Evolutionary conservation across 2,797 vertebrate species (phyloP).

Genomic region (Eulemur mongoz): DNA sequence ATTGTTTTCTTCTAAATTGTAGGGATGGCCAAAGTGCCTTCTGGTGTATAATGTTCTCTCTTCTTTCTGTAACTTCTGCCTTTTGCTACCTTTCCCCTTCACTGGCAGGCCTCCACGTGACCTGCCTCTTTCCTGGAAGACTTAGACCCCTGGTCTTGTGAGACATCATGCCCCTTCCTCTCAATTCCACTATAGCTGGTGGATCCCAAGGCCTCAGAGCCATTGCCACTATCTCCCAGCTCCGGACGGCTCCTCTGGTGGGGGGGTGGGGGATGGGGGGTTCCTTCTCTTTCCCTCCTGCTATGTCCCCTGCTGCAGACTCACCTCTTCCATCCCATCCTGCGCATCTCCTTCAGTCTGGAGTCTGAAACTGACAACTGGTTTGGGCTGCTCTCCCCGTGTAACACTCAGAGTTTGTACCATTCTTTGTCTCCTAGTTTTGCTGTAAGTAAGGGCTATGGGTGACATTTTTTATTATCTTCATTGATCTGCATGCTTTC

Average conservation of each 20-base stretch:
- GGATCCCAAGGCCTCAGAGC: neutral
- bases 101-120: rapidly evolving
- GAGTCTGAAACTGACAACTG: neutral
- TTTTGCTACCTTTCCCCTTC: neutral
- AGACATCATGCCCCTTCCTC: neutral
- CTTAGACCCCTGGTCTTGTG: rapidly evolving
- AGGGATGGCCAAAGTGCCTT: neutral
- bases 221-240: neutral
- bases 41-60: neutral
- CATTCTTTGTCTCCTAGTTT: neutral
- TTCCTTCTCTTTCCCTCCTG: neutral
- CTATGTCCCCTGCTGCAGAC: neutral
- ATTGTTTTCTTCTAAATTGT: neutral
- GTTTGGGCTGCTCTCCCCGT: neutral
- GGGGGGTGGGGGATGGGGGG: too few relatives aligned
- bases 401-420: neutral
- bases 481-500: neutral
- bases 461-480: neutral
- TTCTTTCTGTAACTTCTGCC: neutral
- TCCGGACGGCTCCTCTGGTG: neutral
- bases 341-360: neutral
- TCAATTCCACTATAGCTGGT: neutral
- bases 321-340: neutral
- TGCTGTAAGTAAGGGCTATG: neutral
- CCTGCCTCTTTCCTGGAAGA: neutral